Percentiles rank a stretch among this genome's conserved stretches.
Conservation (phyloP, 2,888 invertebrate species). For the Pristionchus fissidentatus region DNA sequence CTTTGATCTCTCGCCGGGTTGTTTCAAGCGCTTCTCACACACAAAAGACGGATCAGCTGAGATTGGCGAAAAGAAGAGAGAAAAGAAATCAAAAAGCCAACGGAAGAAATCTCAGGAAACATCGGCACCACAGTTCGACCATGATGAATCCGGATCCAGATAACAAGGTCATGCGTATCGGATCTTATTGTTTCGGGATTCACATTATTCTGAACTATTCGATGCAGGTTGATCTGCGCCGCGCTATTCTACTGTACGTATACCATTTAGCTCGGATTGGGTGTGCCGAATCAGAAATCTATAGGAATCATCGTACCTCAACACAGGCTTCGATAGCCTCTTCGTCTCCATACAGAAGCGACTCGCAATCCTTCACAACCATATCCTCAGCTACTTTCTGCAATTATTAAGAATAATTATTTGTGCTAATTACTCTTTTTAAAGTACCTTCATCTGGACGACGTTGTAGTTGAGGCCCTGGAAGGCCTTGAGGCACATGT, state of each 20-base stretch:
- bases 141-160: too few species aligned
- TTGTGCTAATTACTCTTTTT: background rate
- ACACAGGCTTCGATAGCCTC: slow-evolving; percentile 48
- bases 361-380: slow-evolving; percentile 49
- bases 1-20: background rate
- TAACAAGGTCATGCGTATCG: too few species aligned
- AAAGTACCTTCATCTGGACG: slow-evolving; percentile 59
- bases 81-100: background rate
- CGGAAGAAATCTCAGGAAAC: too few species aligned
- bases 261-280: too few species aligned
- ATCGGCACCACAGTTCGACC: too few species aligned
- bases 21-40: background rate
- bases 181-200: too few species aligned
- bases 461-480: slow-evolving; percentile 67
- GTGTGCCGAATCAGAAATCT: too few species aligned
- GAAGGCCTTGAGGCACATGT: slow-evolving; percentile 64
- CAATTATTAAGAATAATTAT: background rate
- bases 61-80: background rate
- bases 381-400: slow-evolving; percentile 48
- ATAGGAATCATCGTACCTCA: slow-evolving; percentile 24
- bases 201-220: too few species aligned
- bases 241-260: too few species aligned
- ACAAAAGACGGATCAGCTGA: background rate
- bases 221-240: too few species aligned
- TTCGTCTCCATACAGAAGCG: slow-evolving; percentile 45